Evolutionary conservation across 37 sponge, comb jelly and placozoan genomes (phyloP), one percentile per base, ranked within the genome.

Genomic region (Axinella damicornis): DNA sequence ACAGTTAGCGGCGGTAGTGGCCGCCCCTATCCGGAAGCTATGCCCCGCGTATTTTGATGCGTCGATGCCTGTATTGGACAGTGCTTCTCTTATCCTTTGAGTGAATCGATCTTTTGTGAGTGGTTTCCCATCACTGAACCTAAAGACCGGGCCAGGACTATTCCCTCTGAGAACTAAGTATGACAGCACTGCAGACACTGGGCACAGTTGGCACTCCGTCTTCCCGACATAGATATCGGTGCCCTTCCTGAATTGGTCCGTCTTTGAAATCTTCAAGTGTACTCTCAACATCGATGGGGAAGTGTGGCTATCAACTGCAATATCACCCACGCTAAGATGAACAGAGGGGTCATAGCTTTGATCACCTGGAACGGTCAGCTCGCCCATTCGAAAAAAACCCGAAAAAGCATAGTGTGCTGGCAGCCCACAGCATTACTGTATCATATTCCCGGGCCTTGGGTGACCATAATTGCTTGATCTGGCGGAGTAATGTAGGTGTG

Each of bases 381-480:
- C 74, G 5, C 54, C 74, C n/a, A 21, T 40, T 2, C 74, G 74
- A 11, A 73, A 46, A 55, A 73, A 73, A 6, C n/a, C 74, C 74
- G 14, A 73, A 73, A 55, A 73, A 73, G 13, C 74, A 38, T 55
- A 73, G 53, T 21, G 30, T 11, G 13, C 53, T 53, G 34, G 74
- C 74, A 46, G 46, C 46, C 46, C 46, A 46, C 9, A 46, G 46
- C 46, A 46, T 52, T 40, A 40, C 55, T 20, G 40, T 21, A 73
- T n/a, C 39, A 20, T 73, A 53, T 13, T 20, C 22, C 6, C 14
- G 21, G 9, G 46, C 46, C 46, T 9, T 46, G 4, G 46, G 46
- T 4, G 46, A 46, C 73, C 61, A 53, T 9, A 32, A 0, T 1
- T 53, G 55, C 60, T 59, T 19, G 24, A 83, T 36, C 53, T 54